Evolutionary conservation across 23 tunicate genomes (phyloP).

Genomic region (Oikopleura dioica): DNA sequence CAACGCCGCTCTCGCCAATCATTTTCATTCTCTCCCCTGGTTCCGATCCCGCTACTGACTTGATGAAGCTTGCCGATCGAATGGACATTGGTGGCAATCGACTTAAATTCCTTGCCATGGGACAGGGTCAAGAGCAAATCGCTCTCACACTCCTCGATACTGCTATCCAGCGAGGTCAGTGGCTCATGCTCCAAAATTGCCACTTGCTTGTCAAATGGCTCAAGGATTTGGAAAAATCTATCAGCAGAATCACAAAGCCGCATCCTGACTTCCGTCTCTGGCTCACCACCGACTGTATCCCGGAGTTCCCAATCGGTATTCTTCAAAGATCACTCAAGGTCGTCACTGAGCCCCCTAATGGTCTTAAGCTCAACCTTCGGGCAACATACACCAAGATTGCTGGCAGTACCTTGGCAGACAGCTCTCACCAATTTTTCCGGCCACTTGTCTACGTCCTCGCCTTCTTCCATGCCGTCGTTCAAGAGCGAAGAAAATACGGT

Average conservation of each 20-base stretch:
- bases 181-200: constrained; percentile 99
- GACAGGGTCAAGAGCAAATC: constrained; percentile 96
- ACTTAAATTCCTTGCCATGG: constrained; percentile 89
- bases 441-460: constrained; percentile 90
- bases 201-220: constrained; percentile 96
- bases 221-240: constrained; percentile 75
- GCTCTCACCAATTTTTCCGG: constrained; percentile 45
- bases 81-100: constrained; percentile 17
- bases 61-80: constrained; percentile 88
- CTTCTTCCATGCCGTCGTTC: constrained; percentile 99
- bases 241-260: constrained; percentile 63
- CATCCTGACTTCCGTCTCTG: constrained; percentile 98
- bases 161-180: constrained; percentile 88
- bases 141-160: constrained; percentile 76
- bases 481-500: constrained; percentile 92
- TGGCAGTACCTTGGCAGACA: constrained; percentile 47
- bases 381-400: constrained; percentile 83
- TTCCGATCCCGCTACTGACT: constrained; percentile 91
- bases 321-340: constrained; percentile 86
- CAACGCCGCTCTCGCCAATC: constrained; percentile 82
- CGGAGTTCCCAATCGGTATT: constrained; percentile 91
- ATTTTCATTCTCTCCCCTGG: constrained; percentile 91
- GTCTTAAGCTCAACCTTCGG: constrained; percentile 73
- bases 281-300: constrained; percentile 96
- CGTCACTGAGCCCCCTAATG: constrained; percentile 98